Conservation (phyloP, 2,113 vertebrate species). For the Hypomesus transpacificus region DNA sequence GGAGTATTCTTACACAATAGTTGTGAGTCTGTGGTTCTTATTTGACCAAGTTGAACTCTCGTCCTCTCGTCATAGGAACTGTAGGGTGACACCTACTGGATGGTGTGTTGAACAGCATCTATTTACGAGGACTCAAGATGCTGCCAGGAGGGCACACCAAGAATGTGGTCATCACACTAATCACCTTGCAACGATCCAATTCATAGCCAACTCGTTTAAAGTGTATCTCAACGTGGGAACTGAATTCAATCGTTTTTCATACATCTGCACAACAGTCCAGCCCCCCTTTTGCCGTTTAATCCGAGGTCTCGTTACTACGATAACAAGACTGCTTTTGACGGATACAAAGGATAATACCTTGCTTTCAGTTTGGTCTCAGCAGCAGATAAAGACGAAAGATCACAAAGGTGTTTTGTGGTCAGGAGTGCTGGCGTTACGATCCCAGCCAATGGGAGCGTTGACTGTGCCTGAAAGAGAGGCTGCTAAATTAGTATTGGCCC, state of each 20-base stretch:
- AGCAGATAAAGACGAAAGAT: neutral
- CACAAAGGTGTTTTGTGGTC: conserved; percentile 17
- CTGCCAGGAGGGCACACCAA: neutral
- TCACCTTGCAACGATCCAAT: too few species aligned
- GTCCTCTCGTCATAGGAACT: neutral
- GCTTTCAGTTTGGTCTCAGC: neutral
- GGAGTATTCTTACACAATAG: neutral
- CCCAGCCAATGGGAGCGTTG: conserved; percentile 36
- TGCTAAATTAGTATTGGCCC: conserved; percentile 67
- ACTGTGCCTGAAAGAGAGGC: conserved; percentile 37
- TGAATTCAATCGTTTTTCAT: too few species aligned
- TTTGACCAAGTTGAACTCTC: neutral
- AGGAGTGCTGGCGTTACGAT: conserved; percentile 10
- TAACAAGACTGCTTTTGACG: conserved; percentile 22
- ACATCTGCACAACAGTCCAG: too few species aligned
- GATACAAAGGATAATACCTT: conserved; percentile 14
- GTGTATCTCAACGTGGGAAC: too few species aligned
- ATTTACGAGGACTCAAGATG: neutral
- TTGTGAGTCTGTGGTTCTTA: neutral
- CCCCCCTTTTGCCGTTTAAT: too few species aligned
- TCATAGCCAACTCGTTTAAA: too few species aligned
- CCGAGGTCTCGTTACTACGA: neutral
- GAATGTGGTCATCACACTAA: too few species aligned
- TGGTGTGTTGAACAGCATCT: neutral
- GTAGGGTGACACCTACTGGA: conserved; percentile 41